phyloP scores from a whole-genome alignment of 2,888 invertebrate genomes.

The Dinocampus coccinellae region DNA sequence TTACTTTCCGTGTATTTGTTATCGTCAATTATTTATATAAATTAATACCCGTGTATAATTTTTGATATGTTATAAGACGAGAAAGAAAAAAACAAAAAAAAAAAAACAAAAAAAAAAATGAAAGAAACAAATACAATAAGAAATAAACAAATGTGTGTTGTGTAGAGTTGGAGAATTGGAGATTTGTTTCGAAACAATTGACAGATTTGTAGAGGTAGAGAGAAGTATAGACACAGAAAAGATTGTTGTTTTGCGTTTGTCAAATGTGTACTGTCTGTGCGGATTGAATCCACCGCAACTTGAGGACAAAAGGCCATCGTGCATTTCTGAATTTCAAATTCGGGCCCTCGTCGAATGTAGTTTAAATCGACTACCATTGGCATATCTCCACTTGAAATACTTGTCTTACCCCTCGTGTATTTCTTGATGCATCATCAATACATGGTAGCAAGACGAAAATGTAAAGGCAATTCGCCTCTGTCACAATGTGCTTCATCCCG shows the following conservation, averaged over 20 bases:
- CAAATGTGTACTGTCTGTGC: neutral
- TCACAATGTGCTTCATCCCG: slow-evolving; percentile 45
- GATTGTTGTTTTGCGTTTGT: slow-evolving; percentile 29
- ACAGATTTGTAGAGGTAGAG: slow-evolving; percentile 65
- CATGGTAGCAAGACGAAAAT: slow-evolving; percentile 22
- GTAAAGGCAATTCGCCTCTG: slow-evolving; percentile 33
- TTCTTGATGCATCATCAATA: slow-evolving; percentile 40
- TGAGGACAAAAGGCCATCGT: slow-evolving; percentile 55
- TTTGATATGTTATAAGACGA: too few relatives aligned
- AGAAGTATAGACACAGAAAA: slow-evolving; percentile 43
- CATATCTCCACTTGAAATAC: slow-evolving; percentile 34
- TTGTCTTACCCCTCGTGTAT: slow-evolving; percentile 1
- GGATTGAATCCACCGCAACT: slow-evolving; percentile 22
- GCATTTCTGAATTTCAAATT: slow-evolving; percentile 69
- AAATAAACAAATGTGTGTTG: neutral
- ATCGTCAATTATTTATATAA: too few relatives aligned
- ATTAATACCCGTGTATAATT: too few relatives aligned
- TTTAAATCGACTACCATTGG: slow-evolving; percentile 31
- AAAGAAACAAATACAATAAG: neutral
- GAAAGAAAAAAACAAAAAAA: too few relatives aligned
- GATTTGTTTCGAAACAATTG: slow-evolving; percentile 68
- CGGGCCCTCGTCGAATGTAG: slow-evolving; percentile 32
- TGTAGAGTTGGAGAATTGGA: slow-evolving; percentile 32
- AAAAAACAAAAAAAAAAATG: too few relatives aligned
- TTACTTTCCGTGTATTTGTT: too few relatives aligned